Evolutionary conservation across 1,140 invertebrate genomes (phyloP), one percentile per base, ranked within the genome.

Genomic region (Delia radicum): DNA sequence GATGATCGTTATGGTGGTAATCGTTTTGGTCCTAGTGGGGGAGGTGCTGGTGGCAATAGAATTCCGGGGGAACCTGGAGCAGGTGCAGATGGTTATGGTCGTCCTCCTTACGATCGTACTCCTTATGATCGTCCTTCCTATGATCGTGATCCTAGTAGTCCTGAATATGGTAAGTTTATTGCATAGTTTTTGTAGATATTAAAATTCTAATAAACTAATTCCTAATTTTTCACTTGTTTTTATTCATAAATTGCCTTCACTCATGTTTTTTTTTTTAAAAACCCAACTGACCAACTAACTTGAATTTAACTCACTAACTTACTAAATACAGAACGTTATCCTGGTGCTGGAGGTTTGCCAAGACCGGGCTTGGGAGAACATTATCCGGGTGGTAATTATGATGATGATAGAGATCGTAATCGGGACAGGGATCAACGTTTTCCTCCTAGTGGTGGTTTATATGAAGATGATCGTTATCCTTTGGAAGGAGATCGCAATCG

Each of bases 1-100:
- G 85, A 83, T 85, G 89, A 87, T 87, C 88, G 84, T 84, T 89
- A 85, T 62, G 87, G 88, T 73, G 75, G 76, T 78, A 77, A 82
- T 81, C 73, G 75, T 80, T 77, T 82, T 79, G 74, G 76, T 67
- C 75, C 75, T 28, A n/a, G n/a, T n/a, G n/a, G n/a, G n/a, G n/a
- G n/a, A n/a, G 78, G 79, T 13, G 84, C 87, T 74, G 79, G 83
- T 37, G 81, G 15, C 78, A 86, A 87, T 21, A 55, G 65, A 13
- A 10, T 63, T 4, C 24, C 76, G 55, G 72, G 72, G 72, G 78
- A 78, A 77, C 86, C 84, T 27, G 81, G 80, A 63, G 84, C 80
- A 21, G 75, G 84, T 76, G 63, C 73, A 48, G 76, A 48, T 72
- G 73, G 65, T n/a, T 76, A 76, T 55, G 75, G 75, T 4, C 74